Evolutionary conservation across 2,113 vertebrate species (phyloP), one percentile per base, ranked within the genome.

Genomic region (Muntiacus muntjak): DNA sequence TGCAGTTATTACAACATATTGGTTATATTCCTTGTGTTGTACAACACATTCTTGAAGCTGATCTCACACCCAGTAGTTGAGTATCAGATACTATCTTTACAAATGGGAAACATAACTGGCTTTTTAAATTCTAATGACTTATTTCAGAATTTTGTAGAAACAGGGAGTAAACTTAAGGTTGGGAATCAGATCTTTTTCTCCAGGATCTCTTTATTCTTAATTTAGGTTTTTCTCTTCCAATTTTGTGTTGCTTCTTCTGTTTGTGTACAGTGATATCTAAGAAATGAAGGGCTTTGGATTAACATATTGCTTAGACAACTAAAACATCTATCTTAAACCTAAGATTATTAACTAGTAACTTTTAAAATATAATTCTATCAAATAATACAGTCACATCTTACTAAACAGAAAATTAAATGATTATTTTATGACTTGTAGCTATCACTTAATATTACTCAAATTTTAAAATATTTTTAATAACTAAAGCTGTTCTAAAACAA

Each of bases 241-340:
- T 95, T 95, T 95, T 87, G 52, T 87, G 17, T 96, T 87, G 58
- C 9, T 82, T 87, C 50, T 83, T 95, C 40, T 95, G 58, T 86
- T 90, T 91, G 21, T 40, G 3, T 81, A 47, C 12, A 74, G n/a
- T 82, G 2, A 67, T 84, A 92, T 50, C 55, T 79, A 67, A 50
- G 50, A 82, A 91, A 86, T 47, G 54, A 89, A 84, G 13, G 33
- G 55, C 54, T 87, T 71, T 94, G 60, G 19, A 81, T 87, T 64
- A 87, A 62, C 6, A 25, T 52, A 62, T 62, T 83, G 26, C 71
- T 30, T 82, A 74, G 54, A 54, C 43, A 90, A 81, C 36, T 33
- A 87, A 85, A 54, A 47, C 6, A 47, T 82, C 50, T 81, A 52
- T 90, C 67, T 95, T 91, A 90, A 90, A 43, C 12, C 25, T 83